A percentile compares a stretch with the other conserved stretches of the same genome.
These are phyloP conservation scores for Tachina lurida DNA, from an alignment of 2,888 invertebrate genomes.

Conservation along the genomic window DNA sequence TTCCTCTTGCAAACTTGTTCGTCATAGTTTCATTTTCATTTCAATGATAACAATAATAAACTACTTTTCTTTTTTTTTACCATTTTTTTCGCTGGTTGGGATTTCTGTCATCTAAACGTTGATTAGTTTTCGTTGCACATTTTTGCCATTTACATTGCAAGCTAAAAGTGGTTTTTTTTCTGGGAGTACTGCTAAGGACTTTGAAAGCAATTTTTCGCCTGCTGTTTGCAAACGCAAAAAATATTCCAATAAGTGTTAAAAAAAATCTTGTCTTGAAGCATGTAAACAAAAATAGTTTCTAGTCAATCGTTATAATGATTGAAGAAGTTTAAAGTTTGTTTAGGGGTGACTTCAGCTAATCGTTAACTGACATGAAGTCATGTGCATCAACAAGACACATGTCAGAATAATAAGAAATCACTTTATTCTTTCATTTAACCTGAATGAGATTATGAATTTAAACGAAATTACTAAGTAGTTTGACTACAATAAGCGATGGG, in stretches of 20 bases:
- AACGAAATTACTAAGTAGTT: no score
- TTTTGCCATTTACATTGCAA: not conserved
- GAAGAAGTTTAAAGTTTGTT: slow-evolving; percentile 1
- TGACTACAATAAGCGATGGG: no score
- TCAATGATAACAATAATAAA: slow-evolving; percentile 46
- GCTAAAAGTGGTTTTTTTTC: not conserved
- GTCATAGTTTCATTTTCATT: slow-evolving; percentile 56
- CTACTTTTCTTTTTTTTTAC: slow-evolving; percentile 30
- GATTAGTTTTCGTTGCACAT: slow-evolving; percentile 29
- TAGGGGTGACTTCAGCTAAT: not conserved
- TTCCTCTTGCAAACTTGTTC: slow-evolving; percentile 36
- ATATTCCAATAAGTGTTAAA: not conserved
- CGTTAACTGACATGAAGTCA: not conserved
- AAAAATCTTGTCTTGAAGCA: not conserved
- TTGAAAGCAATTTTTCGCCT: not conserved
- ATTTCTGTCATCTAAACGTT: slow-evolving; percentile 41
- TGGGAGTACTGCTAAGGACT: not conserved
- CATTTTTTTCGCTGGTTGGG: not conserved
- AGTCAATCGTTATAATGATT: slow-evolving; percentile 6
- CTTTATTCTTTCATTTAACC: no score
- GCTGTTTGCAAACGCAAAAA: not conserved
- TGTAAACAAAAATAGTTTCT: not conserved
- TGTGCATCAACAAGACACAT: not conserved
- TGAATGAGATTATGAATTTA: no score
- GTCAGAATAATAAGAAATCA: no score